Conservation (phyloP, 2,113 vertebrate genomes). For the western clawed frog (Xenopus tropicalis) region UCB_Xtro_10.0 CM004445.2:103282001-103282500, state of each 20-base stretch:
- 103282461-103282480: too few species aligned
- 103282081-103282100: neutral
- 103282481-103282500: too few species aligned
- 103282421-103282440: too few species aligned
- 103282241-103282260: neutral
- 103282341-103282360: too few species aligned
- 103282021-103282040: neutral
- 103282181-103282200: neutral
- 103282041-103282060: neutral
- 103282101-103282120: neutral
- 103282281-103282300: too few species aligned
- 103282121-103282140: neutral
- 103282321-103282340: too few species aligned
- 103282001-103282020: neutral
- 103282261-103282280: too few species aligned
- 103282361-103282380: too few species aligned
- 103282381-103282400: too few species aligned
- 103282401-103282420: too few species aligned
- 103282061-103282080: neutral
- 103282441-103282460: too few species aligned
- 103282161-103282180: neutral
- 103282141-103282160: neutral
- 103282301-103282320: too few species aligned
- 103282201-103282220: neutral
- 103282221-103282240: neutral